Evolutionary conservation across 2,797 vertebrate species (phyloP).

Genomic region (Acanthopagrus latus): DNA sequence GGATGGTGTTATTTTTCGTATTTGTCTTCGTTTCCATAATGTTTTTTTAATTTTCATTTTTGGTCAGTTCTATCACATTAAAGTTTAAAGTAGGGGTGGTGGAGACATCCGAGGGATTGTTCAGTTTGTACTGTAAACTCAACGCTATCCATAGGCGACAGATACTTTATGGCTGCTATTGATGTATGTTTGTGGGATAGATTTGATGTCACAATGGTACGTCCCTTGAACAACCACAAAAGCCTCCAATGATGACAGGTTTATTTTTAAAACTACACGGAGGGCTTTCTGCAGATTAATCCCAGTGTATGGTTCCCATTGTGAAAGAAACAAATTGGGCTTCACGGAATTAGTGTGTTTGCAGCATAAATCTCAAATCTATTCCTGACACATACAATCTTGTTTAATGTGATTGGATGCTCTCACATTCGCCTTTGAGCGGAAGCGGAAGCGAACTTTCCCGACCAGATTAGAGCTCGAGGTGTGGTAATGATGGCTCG

Average conservation of each 20-base stretch:
- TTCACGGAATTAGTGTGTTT: slow-evolving; percentile 83
- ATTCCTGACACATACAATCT: slow-evolving; percentile 76
- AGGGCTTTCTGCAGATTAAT: slow-evolving; percentile 84
- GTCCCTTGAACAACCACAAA: slow-evolving; percentile 73
- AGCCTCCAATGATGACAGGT: slow-evolving; percentile 75
- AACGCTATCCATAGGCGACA: slow-evolving; percentile 67
- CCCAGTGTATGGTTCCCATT: slow-evolving; percentile 78
- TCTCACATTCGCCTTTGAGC: slow-evolving; percentile 36
- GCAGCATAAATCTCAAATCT: slow-evolving; percentile 78
- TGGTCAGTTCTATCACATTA: slow-evolving; percentile 1
- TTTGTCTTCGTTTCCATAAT: background rate
- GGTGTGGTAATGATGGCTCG: slow-evolving; percentile 72
- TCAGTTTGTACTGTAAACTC: slow-evolving; percentile 42
- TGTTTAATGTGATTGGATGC: slow-evolving; percentile 76
- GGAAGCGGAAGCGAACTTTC: slow-evolving; percentile 59
- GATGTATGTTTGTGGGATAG: slow-evolving; percentile 64
- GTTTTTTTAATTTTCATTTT: slow-evolving; percentile 8
- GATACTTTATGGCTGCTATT: slow-evolving; percentile 66
- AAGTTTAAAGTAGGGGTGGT: slow-evolving; percentile 14
- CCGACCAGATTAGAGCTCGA: slow-evolving; percentile 65
- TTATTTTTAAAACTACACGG: slow-evolving; percentile 85
- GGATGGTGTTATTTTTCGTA: background rate
- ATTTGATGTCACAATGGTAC: slow-evolving; percentile 70
- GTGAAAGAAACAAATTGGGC: slow-evolving; percentile 84
- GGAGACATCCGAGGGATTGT: slow-evolving; percentile 33